phyloP scores from a whole-genome alignment of 2,113 vertebrate species.

The Phasianus colchicus region DNA sequence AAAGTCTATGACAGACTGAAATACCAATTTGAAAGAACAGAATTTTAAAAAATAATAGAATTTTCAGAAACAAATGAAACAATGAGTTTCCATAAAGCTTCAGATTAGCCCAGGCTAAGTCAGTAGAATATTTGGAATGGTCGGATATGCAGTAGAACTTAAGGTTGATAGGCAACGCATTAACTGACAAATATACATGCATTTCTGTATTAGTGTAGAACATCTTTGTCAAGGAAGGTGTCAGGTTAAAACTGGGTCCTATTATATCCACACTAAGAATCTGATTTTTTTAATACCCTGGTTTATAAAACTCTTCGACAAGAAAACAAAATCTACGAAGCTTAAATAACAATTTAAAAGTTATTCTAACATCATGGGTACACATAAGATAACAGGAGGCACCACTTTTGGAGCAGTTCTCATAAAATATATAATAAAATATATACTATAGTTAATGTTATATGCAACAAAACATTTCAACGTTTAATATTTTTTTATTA shows the following conservation, averaged over 20 bases:
- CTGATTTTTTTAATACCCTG: background rate
- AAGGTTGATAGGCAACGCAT: background rate
- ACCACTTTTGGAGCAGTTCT: too few relatives aligned
- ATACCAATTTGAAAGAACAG: background rate
- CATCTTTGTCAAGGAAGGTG: background rate
- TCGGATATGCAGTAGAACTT: background rate
- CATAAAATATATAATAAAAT: too few relatives aligned
- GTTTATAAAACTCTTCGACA: conserved; percentile 8
- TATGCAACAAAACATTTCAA: too few relatives aligned
- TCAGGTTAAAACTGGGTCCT: background rate
- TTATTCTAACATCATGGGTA: too few relatives aligned
- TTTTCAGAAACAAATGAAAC: background rate
- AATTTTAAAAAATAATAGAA: background rate
- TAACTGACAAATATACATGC: background rate
- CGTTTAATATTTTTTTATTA: too few relatives aligned
- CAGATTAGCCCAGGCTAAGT: background rate
- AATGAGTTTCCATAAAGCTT: background rate
- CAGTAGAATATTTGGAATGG: background rate
- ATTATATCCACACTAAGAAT: background rate
- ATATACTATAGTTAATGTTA: too few relatives aligned
- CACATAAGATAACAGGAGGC: too few relatives aligned
- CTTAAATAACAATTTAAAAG: background rate
- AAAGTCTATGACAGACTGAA: background rate
- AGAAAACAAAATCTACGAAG: background rate
- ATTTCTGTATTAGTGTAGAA: background rate